Base-by-base conservation (phyloP, 1,140 invertebrate species). In the Trichonephila inaurata region DNA sequence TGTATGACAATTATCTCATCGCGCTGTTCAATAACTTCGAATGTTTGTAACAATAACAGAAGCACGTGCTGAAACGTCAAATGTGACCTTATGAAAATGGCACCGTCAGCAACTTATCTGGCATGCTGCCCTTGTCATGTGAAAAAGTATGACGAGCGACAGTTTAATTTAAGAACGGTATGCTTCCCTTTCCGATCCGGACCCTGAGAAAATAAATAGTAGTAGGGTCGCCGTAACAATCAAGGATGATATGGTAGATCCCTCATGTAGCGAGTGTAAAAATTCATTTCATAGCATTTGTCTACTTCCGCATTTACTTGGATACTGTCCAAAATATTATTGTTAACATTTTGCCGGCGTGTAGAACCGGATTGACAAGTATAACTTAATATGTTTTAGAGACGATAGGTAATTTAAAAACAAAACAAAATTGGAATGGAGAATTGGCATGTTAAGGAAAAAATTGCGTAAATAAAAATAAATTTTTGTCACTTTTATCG, bases 161-260 rank as follows among this genome's bases (percentile, higher is more conserved):
- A 66, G 16, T 61, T 40, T 60, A 40, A 88, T 28, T 28, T 28
- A 61, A 40, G 44, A 40, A 28, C 21, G 61, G 7, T 33, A 58
- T 14, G 24, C 12, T 8, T 18, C 44, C 51, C 44, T 85, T 60
- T 44, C 60, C 6, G 24, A 77, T 8, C 7, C 0, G 16, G 72
- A 77, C 33, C 33, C 24, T 77, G 72, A 77, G 66, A 77, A 77
- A 77, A 28, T 77, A 77, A 77, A 77, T 77, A 77, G 72, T 69
- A 18, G 72, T 40, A 40, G 28, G 72, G 16, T 77, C 72, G 24
- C 28, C 72, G 24, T 18, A 18, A 40, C 18, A 28, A 28, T 18
- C 14, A 77, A 40, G 72, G 72, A 33, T 77, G 72, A 33, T 77
- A 33, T 19, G 72, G 28, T 77, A 28, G 2, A 1, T 51, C 51